Evolutionary conservation across 2,888 invertebrate species (phyloP).

Genomic region (Seira ritae): DNA sequence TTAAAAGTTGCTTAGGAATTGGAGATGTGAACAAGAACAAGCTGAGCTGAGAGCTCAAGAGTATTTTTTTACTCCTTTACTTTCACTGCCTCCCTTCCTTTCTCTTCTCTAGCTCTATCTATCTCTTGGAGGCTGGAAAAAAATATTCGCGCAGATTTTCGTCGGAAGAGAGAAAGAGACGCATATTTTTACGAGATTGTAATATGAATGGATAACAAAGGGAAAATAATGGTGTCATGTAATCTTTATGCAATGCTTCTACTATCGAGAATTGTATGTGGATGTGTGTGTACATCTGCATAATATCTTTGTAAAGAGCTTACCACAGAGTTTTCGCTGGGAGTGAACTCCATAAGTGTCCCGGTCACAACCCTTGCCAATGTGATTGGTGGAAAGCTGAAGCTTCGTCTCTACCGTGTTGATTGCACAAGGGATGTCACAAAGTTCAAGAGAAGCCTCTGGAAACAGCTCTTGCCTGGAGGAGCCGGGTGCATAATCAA

Average conservation of each 20-base stretch:
- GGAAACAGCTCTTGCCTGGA: slow-evolving; percentile 84
- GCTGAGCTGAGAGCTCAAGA: too few relatives aligned
- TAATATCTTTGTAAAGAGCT: slow-evolving; percentile 68
- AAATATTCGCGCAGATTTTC: too few relatives aligned
- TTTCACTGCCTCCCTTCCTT: too few relatives aligned
- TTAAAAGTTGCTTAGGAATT: slow-evolving; percentile 14
- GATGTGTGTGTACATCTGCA: too few relatives aligned
- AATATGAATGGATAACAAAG: not conserved
- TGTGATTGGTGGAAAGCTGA: slow-evolving; percentile 87
- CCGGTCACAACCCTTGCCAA: slow-evolving; percentile 96
- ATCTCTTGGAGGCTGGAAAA: too few relatives aligned
- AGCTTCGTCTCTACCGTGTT: slow-evolving; percentile 77
- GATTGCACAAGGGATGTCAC: slow-evolving; percentile 77
- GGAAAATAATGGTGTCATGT: slow-evolving; percentile 30
- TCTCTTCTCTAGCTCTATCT: too few relatives aligned
- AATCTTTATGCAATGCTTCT: too few relatives aligned
- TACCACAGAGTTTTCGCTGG: slow-evolving; percentile 89
- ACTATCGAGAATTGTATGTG: too few relatives aligned
- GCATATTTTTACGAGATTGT: too few relatives aligned
- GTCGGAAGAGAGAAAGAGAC: too few relatives aligned
- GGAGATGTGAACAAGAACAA: too few relatives aligned
- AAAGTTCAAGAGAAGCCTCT: slow-evolving; percentile 82
- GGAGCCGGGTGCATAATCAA: slow-evolving; percentile 89
- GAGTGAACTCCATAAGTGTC: slow-evolving; percentile 93
- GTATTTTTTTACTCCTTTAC: too few relatives aligned